Evolutionary conservation across 2,797 vertebrate genomes (phyloP).

Genomic region (Sarcophilus harrisii): DNA sequence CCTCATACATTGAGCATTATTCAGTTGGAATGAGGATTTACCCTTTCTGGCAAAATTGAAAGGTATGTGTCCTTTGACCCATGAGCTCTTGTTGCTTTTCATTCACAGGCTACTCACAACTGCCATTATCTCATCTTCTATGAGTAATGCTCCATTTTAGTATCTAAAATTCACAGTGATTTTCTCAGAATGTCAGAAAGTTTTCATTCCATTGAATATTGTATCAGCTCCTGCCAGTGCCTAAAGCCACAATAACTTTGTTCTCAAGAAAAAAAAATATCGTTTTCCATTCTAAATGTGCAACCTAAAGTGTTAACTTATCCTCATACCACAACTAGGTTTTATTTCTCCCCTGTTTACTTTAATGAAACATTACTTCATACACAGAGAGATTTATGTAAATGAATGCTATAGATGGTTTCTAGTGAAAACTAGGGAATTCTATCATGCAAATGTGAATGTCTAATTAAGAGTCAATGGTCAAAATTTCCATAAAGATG

Average conservation of each 20-base stretch:
- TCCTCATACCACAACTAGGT: conserved; percentile 60
- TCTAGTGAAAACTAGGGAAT: conserved; percentile 79
- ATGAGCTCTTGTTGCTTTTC: conserved; percentile 42
- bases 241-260: conserved; percentile 57
- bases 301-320: conserved; percentile 59
- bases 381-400: conserved; percentile 62
- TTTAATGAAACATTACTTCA: conserved; percentile 49
- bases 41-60: conserved; percentile 52
- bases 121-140: conserved; percentile 62
- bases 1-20: background rate
- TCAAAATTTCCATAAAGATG: conserved; percentile 81
- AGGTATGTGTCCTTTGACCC: conserved; percentile 28
- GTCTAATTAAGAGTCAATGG: conserved; percentile 80
- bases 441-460: conserved; percentile 77
- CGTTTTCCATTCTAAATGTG: conserved; percentile 71
- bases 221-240: conserved; percentile 60
- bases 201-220: conserved; percentile 65
- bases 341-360: conserved; percentile 25
- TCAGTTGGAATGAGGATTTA: background rate
- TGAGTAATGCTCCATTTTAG: conserved; percentile 63
- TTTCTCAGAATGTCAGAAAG: conserved; percentile 60
- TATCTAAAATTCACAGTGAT: conserved; percentile 61
- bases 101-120: conserved; percentile 45
- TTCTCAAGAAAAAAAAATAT: conserved; percentile 20
- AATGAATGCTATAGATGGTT: conserved; percentile 51